Base-by-base conservation (phyloP, 2,797 vertebrate species). In the Galago senegalensis region DNA sequence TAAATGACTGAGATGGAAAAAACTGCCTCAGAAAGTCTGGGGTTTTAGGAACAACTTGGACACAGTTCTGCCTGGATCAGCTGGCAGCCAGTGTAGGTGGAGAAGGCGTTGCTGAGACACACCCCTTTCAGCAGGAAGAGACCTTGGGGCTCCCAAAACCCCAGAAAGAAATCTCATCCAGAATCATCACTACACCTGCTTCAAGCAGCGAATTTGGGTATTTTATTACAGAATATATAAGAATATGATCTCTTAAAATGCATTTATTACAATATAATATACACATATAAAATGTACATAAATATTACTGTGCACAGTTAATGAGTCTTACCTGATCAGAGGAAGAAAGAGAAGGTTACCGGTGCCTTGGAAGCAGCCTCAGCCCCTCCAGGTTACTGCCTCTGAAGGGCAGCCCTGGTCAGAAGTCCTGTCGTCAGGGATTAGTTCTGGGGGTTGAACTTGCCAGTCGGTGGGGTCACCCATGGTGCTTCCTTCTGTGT, bases 391-490 rank as follows among this genome's bases (percentile, higher is more conserved):
- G 2, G 34, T 13, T 25, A 11, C 4, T 16, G 14, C 29, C 5
- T 23, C 18, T 12, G 7, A 29, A 56, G 31, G 14, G 14, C 8
- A 23, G 9, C 18, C 3, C 6, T 67, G 16, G 3, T 69, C 23
- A 12, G 56, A 37, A 9, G 20, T 34, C 27, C 46, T 29, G 7
- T 40, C 17, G 20, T 12, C 25, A 3, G 73, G 16, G 67, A 69
- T 37, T 13, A 27, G 21, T 56, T 60, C 29, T 73, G 72, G n/a
- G 20, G 7, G 31, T 18, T 53, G 60, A 75, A 73, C 27, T 9
- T 0, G 7, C 0, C 13, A 2, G 12, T 1, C 9, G 2, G 21
- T 31, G 18, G 37, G 12, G 4, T 2, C 14, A 21, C 1, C 49
- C 8, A 5, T 53, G 7, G 1, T 7, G 31, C 23, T 31, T 49